Base-by-base conservation (phyloP, 2,797 vertebrate genomes). In the Oreonectes daqikongensis region DNA sequence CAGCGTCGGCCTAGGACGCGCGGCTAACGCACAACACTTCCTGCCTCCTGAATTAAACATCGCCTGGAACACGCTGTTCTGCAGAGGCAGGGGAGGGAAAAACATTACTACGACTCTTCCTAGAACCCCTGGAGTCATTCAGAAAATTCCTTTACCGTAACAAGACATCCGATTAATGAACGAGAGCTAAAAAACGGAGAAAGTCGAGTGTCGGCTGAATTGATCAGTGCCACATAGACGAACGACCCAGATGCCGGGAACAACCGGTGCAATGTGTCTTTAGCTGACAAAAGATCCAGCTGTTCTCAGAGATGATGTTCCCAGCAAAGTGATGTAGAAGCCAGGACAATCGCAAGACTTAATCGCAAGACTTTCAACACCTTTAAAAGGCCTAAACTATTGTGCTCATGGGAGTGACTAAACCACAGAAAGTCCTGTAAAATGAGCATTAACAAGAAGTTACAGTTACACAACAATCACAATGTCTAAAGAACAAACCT, bases 41-140 rank as follows among this genome's bases (percentile, higher is more conserved):
- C 85, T 86, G 86, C 82, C 83, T 84, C 84, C 88, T 91, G 88
- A 91, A 92, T 91, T 90, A 91, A 92, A 91, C 85, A 91, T 90
- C 60, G 82, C 42, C 72, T 42, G 42, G 85, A 89, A 82, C 83
- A 84, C 82, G 84, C 83, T 85, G 84, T 82, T 40, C 85, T 38
- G 79, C 69, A 79, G 73, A 65, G 83, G 82, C 65, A 85, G 55
- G 69, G 22, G 52, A 66, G 46, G 15, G 28, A 72, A 15, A 53
- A 57, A 60, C 65, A 69, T 67, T 40, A 53, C 80, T 79, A 61
- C 60, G 50, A 74, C 65, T 70, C 78, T 75, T 48, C 52, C 40
- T 42, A 50, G 40, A 74, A 78, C 65, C 60, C 69, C 59, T 46
- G 20, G 48, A 76, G 77, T 64, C 64, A 53, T 60, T 76, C 59